A percentile compares a stretch with the other conserved stretches of the same genome.
Conservation (phyloP, 2,113 vertebrate species). For the Pholis gunnellus region DNA sequence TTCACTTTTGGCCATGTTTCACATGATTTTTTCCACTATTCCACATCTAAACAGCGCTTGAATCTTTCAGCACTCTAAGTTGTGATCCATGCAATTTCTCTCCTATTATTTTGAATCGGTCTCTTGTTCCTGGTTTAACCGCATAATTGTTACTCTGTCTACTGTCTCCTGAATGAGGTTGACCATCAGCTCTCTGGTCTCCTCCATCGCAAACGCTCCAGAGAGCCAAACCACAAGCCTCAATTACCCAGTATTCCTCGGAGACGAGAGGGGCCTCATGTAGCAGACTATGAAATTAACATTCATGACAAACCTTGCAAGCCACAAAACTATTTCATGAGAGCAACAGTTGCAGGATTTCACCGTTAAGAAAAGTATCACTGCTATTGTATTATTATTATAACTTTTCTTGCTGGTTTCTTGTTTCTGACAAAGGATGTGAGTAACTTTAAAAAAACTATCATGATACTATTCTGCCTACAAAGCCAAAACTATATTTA, state of each 20-base stretch:
- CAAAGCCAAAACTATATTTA: not conserved
- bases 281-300: slow-evolving; percentile 61
- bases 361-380: slow-evolving; percentile 22
- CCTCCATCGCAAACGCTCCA: not conserved
- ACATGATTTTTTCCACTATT: slow-evolving; percentile 10
- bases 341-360: slow-evolving; percentile 40
- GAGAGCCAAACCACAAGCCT: slow-evolving; percentile 67
- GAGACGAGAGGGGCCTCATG: slow-evolving; percentile 54
- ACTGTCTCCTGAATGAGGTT: slow-evolving; percentile 53
- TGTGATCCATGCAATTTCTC: slow-evolving; percentile 47
- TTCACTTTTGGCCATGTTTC: slow-evolving; percentile 7
- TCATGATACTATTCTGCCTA: not conserved
- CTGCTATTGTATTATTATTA: not conserved
- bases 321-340: slow-evolving; percentile 43
- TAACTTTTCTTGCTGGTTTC: not conserved
- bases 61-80: slow-evolving; percentile 47
- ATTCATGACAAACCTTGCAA: slow-evolving; percentile 57
- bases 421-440: not conserved
- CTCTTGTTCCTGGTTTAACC: slow-evolving; percentile 67
- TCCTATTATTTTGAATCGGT: slow-evolving; percentile 59
- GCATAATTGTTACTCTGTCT: slow-evolving; percentile 59
- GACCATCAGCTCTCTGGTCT: slow-evolving; percentile 54
- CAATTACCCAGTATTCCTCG: slow-evolving; percentile 71
- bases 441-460: not conserved
- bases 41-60: slow-evolving; percentile 20